Conservation (phyloP, 2,797 vertebrate species). For the Phoxinus dragarum region DNA sequence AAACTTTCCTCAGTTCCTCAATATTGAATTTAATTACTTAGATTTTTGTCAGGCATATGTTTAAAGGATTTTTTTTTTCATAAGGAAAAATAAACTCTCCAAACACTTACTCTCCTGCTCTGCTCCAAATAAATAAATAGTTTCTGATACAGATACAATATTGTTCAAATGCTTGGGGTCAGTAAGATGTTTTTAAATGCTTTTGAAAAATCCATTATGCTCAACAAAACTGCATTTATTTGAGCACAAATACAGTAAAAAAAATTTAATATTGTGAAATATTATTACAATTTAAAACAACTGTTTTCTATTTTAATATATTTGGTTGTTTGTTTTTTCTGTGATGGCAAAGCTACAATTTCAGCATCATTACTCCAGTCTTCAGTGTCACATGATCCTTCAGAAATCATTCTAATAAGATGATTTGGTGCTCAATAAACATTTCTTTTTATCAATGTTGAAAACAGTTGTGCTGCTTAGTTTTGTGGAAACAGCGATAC, state of each 20-base stretch:
- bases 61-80: neutral
- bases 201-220: neutral
- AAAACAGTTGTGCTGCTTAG: neutral
- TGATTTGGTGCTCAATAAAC: too few relatives aligned
- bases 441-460: neutral
- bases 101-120: neutral
- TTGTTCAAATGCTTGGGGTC: neutral
- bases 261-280: neutral
- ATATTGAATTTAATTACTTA: neutral
- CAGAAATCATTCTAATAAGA: neutral
- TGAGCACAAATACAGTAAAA: neutral
- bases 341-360: neutral
- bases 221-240: neutral
- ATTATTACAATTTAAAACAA: neutral
- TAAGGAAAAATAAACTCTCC: slow-evolving; percentile 6
- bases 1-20: neutral
- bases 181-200: neutral
- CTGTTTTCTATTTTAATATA: too few relatives aligned
- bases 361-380: too few relatives aligned
- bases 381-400: neutral
- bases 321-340: too few relatives aligned
- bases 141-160: neutral
- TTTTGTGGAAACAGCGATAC: neutral
- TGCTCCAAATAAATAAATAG: neutral
- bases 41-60: neutral